Conservation (phyloP, 2,888 invertebrate species). For the Agonopterix heracliana region DNA sequence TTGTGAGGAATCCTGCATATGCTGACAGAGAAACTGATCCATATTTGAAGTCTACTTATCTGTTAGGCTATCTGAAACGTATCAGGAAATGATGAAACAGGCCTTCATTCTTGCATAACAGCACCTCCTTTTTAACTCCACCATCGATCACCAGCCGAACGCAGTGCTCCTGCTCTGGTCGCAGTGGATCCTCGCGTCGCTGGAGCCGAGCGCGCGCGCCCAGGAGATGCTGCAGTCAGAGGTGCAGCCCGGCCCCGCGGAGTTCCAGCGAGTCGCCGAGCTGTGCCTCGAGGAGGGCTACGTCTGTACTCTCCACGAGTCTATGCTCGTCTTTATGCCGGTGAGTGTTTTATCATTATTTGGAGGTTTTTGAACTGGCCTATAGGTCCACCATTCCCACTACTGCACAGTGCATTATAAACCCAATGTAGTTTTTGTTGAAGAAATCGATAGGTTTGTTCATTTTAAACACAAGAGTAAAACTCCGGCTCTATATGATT, state of each 20-base stretch:
- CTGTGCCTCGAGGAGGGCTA: constrained; percentile 74
- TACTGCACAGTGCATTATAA: too few relatives aligned
- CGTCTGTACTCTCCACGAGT: constrained; percentile 77
- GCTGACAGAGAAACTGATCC: too few relatives aligned
- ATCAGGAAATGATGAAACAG: too few relatives aligned
- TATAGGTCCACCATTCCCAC: not conserved
- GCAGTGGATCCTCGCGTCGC: constrained; percentile 71
- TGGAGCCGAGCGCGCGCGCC: constrained; percentile 35
- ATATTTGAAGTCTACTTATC: too few relatives aligned
- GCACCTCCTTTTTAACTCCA: too few relatives aligned
- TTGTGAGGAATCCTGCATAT: too few relatives aligned
- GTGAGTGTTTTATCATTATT: constrained; percentile 49
- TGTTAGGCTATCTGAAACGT: too few relatives aligned
- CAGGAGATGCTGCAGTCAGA: constrained; percentile 36
- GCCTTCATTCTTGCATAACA: too few relatives aligned
- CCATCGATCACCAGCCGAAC: constrained; percentile 62
- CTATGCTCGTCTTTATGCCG: constrained; percentile 82
- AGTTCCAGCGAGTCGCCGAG: constrained; percentile 68
- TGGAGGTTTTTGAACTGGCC: not conserved
- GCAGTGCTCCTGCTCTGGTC: constrained; percentile 78
- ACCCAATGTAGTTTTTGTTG: too few relatives aligned
- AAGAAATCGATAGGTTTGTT: too few relatives aligned
- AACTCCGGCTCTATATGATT: too few relatives aligned
- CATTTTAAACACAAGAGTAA: too few relatives aligned
- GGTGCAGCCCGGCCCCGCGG: constrained; percentile 36